Evolutionary conservation across 1,140 invertebrate genomes (phyloP), one percentile per base, ranked within the genome.

Genomic region (Ridgeia piscesae): DNA sequence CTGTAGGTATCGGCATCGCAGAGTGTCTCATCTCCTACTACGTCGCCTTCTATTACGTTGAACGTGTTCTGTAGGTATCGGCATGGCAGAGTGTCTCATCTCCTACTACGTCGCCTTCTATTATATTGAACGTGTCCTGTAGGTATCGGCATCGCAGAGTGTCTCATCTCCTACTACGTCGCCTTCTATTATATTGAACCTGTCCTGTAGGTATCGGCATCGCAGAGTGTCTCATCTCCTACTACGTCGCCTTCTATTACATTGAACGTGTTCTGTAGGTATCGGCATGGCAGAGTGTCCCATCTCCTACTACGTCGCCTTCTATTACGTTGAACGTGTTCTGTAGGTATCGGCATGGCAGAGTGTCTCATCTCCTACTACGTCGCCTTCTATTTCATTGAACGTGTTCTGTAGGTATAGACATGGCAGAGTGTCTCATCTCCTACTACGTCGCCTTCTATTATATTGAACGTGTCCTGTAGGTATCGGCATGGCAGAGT

Each of bases 131-230:
- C n/a, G n/a, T n/a, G n/a, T n/a, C n/a, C 48, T 91, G 21, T 93
- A 96, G 95, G 95, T 93, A 95, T 96, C 35, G 95, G 95, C 0
- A 94, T 95, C 91, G 94, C 95, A 1, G 95, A 95, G 27, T 95
- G 95, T 91, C 96, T 99, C 93, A 99, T 99, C 93, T 98, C 99
- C 6, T 99, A 99, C 96, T 99, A 99, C 96, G 99, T 99, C 91
- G 99, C 99, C 95, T 99, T 99, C 96, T 99, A 99, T 96, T 99
- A 99, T 96, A 99, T n/a, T n/a, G n/a, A n/a, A n/a, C n/a, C n/a
- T n/a, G n/a, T n/a, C n/a, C 48, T 91, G 21, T 93, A 96, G 95
- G 95, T 93, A 95, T 96, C 35, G 95, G 95, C 0, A 94, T 95
- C 91, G 94, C 95, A 1, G 95, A 95, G 27, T 95, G 95, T 91